Base-by-base conservation (phyloP, 1,140 invertebrate genomes). In the Temnothorax longispinosus region DNA sequence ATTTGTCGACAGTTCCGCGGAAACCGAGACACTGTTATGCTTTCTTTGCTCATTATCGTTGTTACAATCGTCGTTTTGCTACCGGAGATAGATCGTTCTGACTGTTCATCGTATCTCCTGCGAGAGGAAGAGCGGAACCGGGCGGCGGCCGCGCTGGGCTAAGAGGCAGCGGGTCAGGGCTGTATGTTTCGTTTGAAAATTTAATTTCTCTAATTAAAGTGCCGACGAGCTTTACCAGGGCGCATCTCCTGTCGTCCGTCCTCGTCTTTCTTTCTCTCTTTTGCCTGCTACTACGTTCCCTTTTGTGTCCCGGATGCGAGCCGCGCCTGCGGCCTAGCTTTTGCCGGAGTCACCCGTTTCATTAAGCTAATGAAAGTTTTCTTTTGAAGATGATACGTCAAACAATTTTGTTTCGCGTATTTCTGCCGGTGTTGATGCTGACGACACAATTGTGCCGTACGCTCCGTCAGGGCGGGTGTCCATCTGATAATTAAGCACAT, bases 201-300 rank as follows among this genome's bases (percentile, higher is more conserved):
- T 92, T 92, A 91, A 92, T 92, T 92, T 92, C 80, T 92, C 87
- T 92, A 92, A 92, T 92, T 92, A 92, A 92, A 92, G 91, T 90
- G 89, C 91, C 85, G 85, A 87, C 91, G 74, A 58, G 50, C 54
- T 64, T 77, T 82, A 67, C 81, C 82, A 54, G 72, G 38, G 65
- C 64, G 67, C 86, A 82, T 89, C 60, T 90, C 84, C 69, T 64
- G 27, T 71, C 80, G 56, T 38, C 50, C 67, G 41, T 44, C 69
- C 56, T 50, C 32, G 27, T 62, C 54, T 52, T 21, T 8, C 21
- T 47, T 47, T n/a, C 21, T 65, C 35, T 35, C 74, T 41, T 15
- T 32, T 32, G 15, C 35, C 21, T 11, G 32, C 18, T 67, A n/a
- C 60, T 44, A 76, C 64, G 41, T 67, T 35, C 85, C 41, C 54